Percentiles rank a stretch among this genome's conserved stretches.
phyloP scores from a whole-genome alignment of 2,797 vertebrate species.

The Poecilia velifera region DNA sequence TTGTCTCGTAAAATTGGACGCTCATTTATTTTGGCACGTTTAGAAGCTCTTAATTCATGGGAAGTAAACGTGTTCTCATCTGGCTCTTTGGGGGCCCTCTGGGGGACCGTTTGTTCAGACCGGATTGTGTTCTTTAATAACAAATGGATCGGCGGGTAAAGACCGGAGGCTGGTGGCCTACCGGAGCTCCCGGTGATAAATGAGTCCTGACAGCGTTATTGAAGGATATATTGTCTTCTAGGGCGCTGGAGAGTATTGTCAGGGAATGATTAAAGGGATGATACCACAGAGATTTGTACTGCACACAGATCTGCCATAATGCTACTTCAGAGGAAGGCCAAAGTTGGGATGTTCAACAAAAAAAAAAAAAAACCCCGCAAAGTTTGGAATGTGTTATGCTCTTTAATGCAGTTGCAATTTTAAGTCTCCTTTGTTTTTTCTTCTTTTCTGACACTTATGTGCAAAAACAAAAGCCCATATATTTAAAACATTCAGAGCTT shows the following conservation, averaged over 20 bases:
- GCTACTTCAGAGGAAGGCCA: constrained; percentile 17
- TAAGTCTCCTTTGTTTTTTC: neutral
- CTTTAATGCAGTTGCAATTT: constrained; percentile 1
- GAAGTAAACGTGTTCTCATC: constrained; percentile 39
- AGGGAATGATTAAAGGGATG: constrained; percentile 57
- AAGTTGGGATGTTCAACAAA: neutral
- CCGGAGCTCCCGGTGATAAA: constrained; percentile 56
- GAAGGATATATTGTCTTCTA: constrained; percentile 72
- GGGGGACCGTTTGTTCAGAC: constrained; percentile 41
- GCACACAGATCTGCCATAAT: constrained; percentile 43
- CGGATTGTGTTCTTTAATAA: constrained; percentile 64
- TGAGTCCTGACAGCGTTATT: constrained; percentile 67
- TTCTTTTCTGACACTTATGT: neutral
- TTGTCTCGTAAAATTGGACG: constrained; percentile 22
- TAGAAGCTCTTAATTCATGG: constrained; percentile 48
- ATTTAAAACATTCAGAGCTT: constrained; percentile 10
- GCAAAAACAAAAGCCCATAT: constrained; percentile 8
- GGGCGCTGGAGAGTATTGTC: constrained; percentile 44
- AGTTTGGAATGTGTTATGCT: neutral
- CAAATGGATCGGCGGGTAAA: constrained; percentile 58
- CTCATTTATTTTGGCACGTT: constrained; percentile 56
- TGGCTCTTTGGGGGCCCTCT: constrained; percentile 30
- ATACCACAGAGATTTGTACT: constrained; percentile 27
- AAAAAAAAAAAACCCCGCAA: neutral
- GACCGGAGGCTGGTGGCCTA: constrained; percentile 42